A percentile compares a stretch with the other conserved stretches of the same genome.
Evolutionary conservation across 2,888 invertebrate species (phyloP).

Genomic region (Trichopria drosophilae): DNA sequence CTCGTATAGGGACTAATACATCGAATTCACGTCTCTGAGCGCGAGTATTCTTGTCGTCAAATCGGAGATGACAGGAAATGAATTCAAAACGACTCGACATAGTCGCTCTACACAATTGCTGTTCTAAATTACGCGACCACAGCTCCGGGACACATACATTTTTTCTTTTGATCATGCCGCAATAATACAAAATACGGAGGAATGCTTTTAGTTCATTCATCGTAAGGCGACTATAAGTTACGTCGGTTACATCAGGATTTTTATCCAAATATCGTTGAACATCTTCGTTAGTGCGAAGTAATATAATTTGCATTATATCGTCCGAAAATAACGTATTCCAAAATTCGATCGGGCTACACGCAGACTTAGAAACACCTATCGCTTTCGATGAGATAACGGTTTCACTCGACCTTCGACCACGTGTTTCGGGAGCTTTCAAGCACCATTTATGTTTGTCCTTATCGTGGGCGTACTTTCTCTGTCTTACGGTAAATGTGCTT

Average conservation of each 20-base stretch:
- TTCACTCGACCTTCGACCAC: constrained; percentile 14
- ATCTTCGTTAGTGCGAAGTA: neutral
- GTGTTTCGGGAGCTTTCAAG: constrained; percentile 11
- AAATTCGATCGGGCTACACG: too few species aligned
- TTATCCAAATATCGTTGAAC: neutral
- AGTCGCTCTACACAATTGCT: too few species aligned
- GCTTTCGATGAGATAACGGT: too few species aligned
- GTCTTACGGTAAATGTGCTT: too few species aligned
- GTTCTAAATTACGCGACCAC: neutral
- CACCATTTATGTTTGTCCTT: constrained; percentile 20
- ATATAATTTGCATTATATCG: neutral
- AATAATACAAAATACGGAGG: neutral
- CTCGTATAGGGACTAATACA: constrained; percentile 1
- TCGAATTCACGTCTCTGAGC: constrained; percentile 8
- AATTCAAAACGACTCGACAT: constrained; percentile 11
- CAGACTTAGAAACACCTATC: too few species aligned
- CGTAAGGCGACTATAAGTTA: neutral
- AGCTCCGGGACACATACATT: neutral
- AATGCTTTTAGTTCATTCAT: neutral
- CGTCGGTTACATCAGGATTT: neutral
- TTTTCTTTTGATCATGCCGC: neutral
- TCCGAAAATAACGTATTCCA: constrained; percentile 4
- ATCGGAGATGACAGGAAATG: constrained; percentile 7
- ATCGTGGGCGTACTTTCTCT: constrained; percentile 13
- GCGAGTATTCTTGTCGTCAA: constrained; percentile 16